Base-by-base conservation (phyloP, 2,113 vertebrate species). In the Vidua macroura region DNA sequence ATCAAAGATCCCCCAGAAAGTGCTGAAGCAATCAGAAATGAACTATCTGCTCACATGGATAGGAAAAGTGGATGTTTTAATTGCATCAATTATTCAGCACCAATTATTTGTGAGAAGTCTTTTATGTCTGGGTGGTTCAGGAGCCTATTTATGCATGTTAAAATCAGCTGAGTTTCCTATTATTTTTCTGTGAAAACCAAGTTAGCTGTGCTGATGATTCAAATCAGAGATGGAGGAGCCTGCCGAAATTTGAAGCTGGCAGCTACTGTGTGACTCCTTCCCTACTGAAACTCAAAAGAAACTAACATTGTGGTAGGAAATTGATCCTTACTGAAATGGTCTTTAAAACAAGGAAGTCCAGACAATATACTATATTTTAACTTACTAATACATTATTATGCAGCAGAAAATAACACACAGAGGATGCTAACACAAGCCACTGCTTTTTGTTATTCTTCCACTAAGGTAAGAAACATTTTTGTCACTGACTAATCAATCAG, bases 21-120 rank as follows among this genome's bases (percentile, higher is more conserved):
- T n/a, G n/a, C 72, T 72, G 88, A 88, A 90, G 68, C 79, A 88
- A 90, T 92, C 73, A 77, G 68, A 91, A 91, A 83, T 85, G 49
- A 93, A 86, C 16, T 12, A 93, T 88, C 79, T 85, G 7, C 68
- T 94, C 22, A 43, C 48, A 35, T 14, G 33, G 72, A 74, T 25
- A 56, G 73, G 44, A 88, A 88, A 90, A 83, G 27, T 70, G 64
- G 33, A 39, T 81, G 52, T 89, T 89, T 92, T 86, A 92, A 95
- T 95, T 92, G 74, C 77, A 68, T 86, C 81, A 88, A 5, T 92
- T 93, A 92, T 72, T 94, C 83, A 86, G 17, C 6, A 64, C 44
- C 64, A 62, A 31, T 90, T 83, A 83, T 64, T 91, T 86, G 22
- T 56, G 46, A 86, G 73, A 35, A 35, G 31, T 53, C 52, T 67